Conservation (phyloP, 2,797 vertebrate species). For the Centropyge bicolor region DNA sequence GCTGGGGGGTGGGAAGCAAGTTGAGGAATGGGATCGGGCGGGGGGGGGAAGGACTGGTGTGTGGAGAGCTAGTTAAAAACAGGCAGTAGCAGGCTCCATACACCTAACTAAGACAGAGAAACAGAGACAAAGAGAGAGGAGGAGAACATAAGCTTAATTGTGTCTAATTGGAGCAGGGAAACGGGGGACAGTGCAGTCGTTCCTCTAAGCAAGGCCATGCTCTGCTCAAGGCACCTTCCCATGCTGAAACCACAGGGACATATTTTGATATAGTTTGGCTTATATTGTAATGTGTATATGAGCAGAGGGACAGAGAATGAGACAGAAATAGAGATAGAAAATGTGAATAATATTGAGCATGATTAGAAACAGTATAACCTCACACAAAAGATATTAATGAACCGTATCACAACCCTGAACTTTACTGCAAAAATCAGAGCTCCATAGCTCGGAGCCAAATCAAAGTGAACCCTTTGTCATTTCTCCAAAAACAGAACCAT, state of each 20-base stretch:
- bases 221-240: conserved; percentile 85
- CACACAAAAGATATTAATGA: conserved; percentile 36
- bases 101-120: conserved; percentile 56
- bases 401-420: conserved; percentile 37
- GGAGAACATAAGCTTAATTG: conserved; percentile 62
- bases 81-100: conserved; percentile 79
- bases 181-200: conserved; percentile 79
- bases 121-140: conserved; percentile 58
- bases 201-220: conserved; percentile 88
- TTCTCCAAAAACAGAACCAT: conserved; percentile 31
- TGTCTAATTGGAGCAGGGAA: conserved; percentile 72
- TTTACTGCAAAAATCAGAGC: conserved; percentile 40
- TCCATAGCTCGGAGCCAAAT: conserved; percentile 31
- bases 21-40: conserved; percentile 63
- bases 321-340: conserved; percentile 64
- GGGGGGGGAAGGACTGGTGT: conserved; percentile 43
- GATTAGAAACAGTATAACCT: conserved; percentile 47
- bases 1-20: conserved; percentile 51
- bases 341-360: conserved; percentile 41
- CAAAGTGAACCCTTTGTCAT: conserved; percentile 35
- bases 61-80: conserved; percentile 70
- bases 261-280: conserved; percentile 50
- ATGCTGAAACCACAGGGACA: conserved; percentile 86
- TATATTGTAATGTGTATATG: conserved; percentile 54
- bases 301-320: conserved; percentile 63